Evolutionary conservation across 2,797 vertebrate genomes (phyloP), one percentile per base, ranked within the genome.

Genomic region (Dromococcyx pavoninus): DNA sequence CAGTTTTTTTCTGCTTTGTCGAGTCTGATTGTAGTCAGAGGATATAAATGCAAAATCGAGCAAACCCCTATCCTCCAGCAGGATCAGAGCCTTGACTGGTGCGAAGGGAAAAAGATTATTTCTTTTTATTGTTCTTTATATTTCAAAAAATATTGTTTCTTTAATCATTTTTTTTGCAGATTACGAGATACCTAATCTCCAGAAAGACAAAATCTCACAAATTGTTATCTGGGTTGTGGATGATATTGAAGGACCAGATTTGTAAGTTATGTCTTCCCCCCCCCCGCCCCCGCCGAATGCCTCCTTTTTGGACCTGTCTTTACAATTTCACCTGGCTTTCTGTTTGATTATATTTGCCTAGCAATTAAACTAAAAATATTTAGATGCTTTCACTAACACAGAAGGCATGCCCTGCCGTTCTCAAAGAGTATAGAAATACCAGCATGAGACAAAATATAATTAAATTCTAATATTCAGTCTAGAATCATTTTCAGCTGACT

Each of bases 201-300:
- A 97, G 94, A 98, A 93, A 91, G 93, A 89, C 60, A 97, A 97
- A 92, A 74, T 98, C 91, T 97, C 97, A 62, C 43, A 86, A 80
- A 32, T 98, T 72, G 89, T 96, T 39, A 97, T 98, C 93, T 98
- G 98, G 98, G 96, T 98, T 53, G 97, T 98, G 96, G 97, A 98
- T 96, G 97, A 98, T 22, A 93, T 98, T 10, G 76, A 89, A 69
- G 95, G 97, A 87, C 94, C 96, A 46, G 82, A 95, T 58, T 48
- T 28, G 98, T 98, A 97, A 98, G 98, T 97, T 74, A 27, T 1
- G 2, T 66, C 39, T 80, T 74, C 9, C 4, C 51, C 58, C n/a
- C n/a, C n/a, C n/a, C n/a, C n/a, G n/a, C n/a, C n/a, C n/a, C n/a
- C n/a, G n/a, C n/a, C n/a, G n/a, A 9, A 13, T 39, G 88, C 76